phyloP scores from a whole-genome alignment of 1,140 invertebrate genomes.

The Microplitis demolitor region DNA sequence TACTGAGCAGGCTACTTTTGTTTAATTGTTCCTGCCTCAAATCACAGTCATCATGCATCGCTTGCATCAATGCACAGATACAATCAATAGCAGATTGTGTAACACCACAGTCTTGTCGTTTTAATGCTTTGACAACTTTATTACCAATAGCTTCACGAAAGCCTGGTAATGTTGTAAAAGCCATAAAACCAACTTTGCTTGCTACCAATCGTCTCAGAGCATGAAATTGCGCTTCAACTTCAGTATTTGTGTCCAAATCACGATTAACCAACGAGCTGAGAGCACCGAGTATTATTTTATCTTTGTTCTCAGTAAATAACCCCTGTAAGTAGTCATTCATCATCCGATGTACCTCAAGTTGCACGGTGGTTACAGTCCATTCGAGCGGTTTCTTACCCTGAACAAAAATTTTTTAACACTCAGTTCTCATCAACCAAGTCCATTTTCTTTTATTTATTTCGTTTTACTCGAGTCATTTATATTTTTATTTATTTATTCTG shows the following conservation, averaged over 20 bases:
- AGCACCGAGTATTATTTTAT: conserved; percentile 88
- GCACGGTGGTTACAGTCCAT: conserved; percentile 54
- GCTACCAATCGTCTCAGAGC: conserved; percentile 90
- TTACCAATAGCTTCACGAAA: conserved; percentile 94
- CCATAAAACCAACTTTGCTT: conserved; percentile 96
- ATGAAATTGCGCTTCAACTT: conserved; percentile 93
- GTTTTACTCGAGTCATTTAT: neutral
- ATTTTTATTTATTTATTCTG: neutral
- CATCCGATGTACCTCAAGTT: conserved; percentile 51
- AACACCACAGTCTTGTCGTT: conserved; percentile 85
- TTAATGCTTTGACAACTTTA: conserved; percentile 90
- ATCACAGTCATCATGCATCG: conserved; percentile 96
- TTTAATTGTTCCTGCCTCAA: conserved; percentile 97
- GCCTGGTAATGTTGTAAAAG: conserved; percentile 88
- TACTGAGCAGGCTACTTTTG: conserved; percentile 93
- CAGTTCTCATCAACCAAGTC: neutral
- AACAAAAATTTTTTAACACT: conserved; percentile 44
- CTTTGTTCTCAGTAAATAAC: conserved; percentile 98
- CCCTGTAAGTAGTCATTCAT: conserved; percentile 69
- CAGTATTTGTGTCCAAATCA: conserved; percentile 71
- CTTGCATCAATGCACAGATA: conserved; percentile 97
- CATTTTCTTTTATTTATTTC: neutral
- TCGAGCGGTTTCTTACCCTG: conserved; percentile 54
- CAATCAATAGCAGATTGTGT: conserved; percentile 97
- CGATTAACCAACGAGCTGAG: conserved; percentile 76